Evolutionary conservation across 2,888 invertebrate genomes (phyloP), one percentile per base, ranked within the genome.

Genomic region (Drosophila niveifrons): DNA sequence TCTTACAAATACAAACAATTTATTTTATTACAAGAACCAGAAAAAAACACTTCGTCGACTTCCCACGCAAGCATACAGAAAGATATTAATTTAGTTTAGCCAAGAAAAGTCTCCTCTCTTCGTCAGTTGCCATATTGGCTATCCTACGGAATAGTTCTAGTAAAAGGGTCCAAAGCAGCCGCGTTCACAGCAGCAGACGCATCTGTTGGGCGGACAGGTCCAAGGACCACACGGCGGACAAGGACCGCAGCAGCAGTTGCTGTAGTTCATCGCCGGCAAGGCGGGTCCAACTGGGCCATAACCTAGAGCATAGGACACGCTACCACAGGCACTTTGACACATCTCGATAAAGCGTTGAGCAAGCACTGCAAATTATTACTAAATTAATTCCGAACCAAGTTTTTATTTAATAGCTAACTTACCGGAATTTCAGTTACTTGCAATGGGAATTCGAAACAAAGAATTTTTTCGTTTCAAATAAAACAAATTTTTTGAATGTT

Each of bases 101-200:
- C 2, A 2, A 39, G 13, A 10, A 29, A 28, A 8, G 8, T 3
- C 2, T 2, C 7, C 17, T 9, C 18, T 44, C 6, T 17, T 17
- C 31, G n/a, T 34, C 23, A n/a, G n/a, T n/a, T n/a, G n/a, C n/a
- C n/a, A n/a, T n/a, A n/a, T n/a, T n/a, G n/a, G n/a, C n/a, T n/a
- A n/a, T n/a, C 17, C 18, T 17, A 15, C 10, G 9, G 13, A 2
- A 15, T 31, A 10, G 1, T 8, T 7, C 10, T 55, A 85, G 34
- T 85, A 85, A 47, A 78, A 85, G 3, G 84, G 84, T 55, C 84
- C 84, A 34, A 85, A 85, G 68, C 89, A 89, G 0, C 84, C 84
- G 10, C 70, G n/a, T 52, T 85, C 84, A 0, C 76, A 70, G 41
- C 84, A 81, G 29, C 70, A 66, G 6, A 72, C 41, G 44, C 84